Base-by-base conservation (phyloP, 2,888 invertebrate genomes). In the Chaetogeoica ovagalla region DNA sequence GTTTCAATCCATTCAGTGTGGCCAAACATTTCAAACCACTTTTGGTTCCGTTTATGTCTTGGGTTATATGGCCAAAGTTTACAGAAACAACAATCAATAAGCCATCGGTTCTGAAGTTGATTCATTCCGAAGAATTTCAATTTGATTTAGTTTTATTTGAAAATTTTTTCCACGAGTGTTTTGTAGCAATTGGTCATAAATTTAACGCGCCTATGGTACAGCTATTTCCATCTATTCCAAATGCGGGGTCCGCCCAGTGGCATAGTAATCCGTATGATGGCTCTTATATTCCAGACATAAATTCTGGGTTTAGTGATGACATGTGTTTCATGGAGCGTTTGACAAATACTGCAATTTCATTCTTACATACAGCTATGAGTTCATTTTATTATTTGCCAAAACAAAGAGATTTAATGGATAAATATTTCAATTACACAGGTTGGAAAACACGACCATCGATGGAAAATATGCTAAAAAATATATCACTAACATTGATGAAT, bases 171-270 rank as follows among this genome's bases (percentile, higher is more conserved):
- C 81, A 81, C 5, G 73, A 72, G n/a, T 74, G 72, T 68, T 68
- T 81, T 60, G 74, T 73, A n/a, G 19, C 81, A 8, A 21, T 81
- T 59, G 81, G 73, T 9, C 81, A 81, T 48, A 81, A 81, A 52
- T 81, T 81, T 39, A 66, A 68, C n/a, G 81, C 74, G 1, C 65
- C 74, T 37, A 65, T 81, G 15, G 60, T 81, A 13, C 73, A 81
- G 17, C 8, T 81, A 17, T 63, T 81, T 21, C 81, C 81, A 48
- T 63, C 81, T 9, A 30, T 66, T 23, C 81, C 81, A 1, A 72
- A 72, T 19, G 57, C 72, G 39, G 71, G 72, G 37, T 23, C 39
- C 8, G 69, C 77, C 13, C 69, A 62, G 19, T 70, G 48, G 60
- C 69, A 77, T 19, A 21, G 69, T 52, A 77, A 69, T 55, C 77